Conservation (phyloP, 2,888 invertebrate genomes). For the Platycnemis pennipes region DNA sequence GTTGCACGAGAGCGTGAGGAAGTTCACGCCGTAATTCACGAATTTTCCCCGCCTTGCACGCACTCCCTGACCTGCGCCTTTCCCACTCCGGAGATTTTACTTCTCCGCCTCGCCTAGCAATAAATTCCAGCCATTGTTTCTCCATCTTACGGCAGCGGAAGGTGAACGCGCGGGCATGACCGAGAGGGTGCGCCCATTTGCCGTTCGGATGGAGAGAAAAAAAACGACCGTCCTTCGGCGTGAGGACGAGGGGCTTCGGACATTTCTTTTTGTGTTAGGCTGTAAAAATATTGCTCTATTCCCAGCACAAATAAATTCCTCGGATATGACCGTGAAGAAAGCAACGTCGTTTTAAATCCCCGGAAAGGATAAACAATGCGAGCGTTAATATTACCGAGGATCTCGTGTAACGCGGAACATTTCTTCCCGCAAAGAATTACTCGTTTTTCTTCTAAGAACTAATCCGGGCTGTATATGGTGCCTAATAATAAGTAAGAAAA, state of each 20-base stretch:
- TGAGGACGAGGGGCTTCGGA: neutral
- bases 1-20: neutral
- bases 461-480: too few species aligned
- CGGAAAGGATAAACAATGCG: neutral
- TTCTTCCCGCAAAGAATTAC: too few species aligned
- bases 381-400: neutral
- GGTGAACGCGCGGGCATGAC: neutral
- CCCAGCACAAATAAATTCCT: neutral
- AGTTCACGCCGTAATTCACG: neutral
- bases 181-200: neutral
- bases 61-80: neutral
- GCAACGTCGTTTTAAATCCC: neutral
- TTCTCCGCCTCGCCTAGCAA: neutral
- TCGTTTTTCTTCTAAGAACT: too few species aligned
- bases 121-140: neutral
- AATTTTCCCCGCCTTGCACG: neutral
- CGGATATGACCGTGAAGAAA: neutral
- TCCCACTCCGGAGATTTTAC: neutral
- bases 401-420: too few species aligned
- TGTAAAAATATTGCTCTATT: neutral
- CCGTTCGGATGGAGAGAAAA: neutral
- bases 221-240: neutral
- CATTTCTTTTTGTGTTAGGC: neutral
- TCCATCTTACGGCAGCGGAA: neutral
- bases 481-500: too few species aligned